phyloP scores from a whole-genome alignment of 2,113 vertebrate species.

The Turdus rufiventris region DNA sequence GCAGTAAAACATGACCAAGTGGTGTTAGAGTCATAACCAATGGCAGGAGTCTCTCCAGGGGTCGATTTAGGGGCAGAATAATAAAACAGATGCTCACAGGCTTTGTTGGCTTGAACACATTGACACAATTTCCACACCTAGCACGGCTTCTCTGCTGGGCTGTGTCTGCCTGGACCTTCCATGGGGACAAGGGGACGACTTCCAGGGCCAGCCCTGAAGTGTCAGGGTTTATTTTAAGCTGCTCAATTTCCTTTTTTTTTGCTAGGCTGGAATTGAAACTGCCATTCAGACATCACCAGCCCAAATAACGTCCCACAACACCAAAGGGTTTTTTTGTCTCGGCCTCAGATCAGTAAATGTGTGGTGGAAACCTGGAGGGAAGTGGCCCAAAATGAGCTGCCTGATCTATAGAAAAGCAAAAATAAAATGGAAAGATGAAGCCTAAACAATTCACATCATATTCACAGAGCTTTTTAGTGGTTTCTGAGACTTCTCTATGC shows the following conservation, averaged over 20 bases:
- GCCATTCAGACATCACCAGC: background rate
- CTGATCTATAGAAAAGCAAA: background rate
- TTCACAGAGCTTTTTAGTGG: background rate
- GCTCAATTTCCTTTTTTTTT: background rate
- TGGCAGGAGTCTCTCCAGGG: conserved; percentile 80
- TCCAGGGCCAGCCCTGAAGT: background rate
- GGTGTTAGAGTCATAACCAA: conserved; percentile 81
- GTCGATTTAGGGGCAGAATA: conserved; percentile 87
- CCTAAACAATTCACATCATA: background rate
- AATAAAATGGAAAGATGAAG: background rate
- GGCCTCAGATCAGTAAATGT: background rate
- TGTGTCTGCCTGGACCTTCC: background rate
- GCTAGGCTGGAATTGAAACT: background rate
- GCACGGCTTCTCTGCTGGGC: background rate
- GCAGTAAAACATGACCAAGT: conserved; percentile 81
- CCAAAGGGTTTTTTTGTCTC: background rate
- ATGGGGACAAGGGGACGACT: background rate
- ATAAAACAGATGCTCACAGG: conserved; percentile 72
- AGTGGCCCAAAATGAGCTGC: background rate
- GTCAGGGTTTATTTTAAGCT: background rate
- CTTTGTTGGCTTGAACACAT: background rate
- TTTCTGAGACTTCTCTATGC: background rate
- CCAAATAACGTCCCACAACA: background rate
- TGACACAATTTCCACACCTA: background rate
- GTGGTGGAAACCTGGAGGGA: background rate